Percentiles rank a stretch among this genome's conserved stretches.
phyloP scores from a whole-genome alignment of 2,113 vertebrate genomes.

The Pandion haliaetus region DNA sequence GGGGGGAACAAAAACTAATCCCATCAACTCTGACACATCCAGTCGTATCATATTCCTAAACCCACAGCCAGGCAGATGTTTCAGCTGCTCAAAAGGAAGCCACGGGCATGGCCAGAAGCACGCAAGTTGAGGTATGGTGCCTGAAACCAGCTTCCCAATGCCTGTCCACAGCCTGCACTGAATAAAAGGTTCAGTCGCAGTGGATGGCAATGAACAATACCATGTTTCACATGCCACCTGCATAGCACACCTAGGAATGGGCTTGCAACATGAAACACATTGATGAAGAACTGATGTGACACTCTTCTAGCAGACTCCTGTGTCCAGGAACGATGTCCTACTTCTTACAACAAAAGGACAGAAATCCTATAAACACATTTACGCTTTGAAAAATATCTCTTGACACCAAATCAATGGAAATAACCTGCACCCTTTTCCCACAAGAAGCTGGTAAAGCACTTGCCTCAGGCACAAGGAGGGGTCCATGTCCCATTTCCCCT shows the following conservation, averaged over 20 bases:
- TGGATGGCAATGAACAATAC: background rate
- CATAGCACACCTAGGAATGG: background rate
- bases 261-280: accelerated
- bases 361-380: background rate
- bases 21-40: background rate
- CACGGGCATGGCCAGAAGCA: background rate
- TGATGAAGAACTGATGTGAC: slow-evolving; percentile 1
- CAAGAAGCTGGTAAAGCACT: background rate
- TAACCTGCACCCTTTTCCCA: background rate
- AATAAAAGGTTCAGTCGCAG: background rate
- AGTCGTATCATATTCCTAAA: accelerated
- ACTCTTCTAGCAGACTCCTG: background rate
- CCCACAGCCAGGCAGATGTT: background rate
- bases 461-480: background rate
- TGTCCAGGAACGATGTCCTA: background rate
- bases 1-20: background rate
- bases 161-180: background rate
- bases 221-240: background rate
- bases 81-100: background rate
- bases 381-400: background rate
- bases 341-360: background rate
- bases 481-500: background rate
- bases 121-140: accelerated
- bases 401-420: background rate
- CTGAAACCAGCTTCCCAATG: background rate